These are phyloP conservation scores for Nomada ruficornis DNA, from an alignment of 2,888 invertebrate genomes.

Conservation along the genomic window DNA sequence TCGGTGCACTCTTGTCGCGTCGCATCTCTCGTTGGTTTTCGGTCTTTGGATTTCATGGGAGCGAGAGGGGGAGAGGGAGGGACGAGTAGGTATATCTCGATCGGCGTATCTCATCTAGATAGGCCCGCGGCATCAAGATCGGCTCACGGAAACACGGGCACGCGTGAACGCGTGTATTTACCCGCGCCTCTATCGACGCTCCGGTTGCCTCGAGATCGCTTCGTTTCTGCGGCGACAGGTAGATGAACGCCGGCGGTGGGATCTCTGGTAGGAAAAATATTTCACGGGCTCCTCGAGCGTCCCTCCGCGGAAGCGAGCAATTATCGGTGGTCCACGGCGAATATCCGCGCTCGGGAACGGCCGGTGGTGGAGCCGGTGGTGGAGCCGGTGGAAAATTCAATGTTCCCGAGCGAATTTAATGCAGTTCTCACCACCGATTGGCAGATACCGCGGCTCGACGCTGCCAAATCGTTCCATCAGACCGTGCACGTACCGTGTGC, in stretches of 20 bases:
- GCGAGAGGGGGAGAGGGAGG: too few species aligned
- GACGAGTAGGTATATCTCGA: slow-evolving; percentile 77
- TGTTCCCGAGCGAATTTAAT: slow-evolving; percentile 67
- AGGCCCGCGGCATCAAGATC: slow-evolving; percentile 81
- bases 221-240: too few species aligned
- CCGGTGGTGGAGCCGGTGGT: slow-evolving; percentile 43
- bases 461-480: slow-evolving; percentile 70
- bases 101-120: slow-evolving; percentile 83
- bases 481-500: slow-evolving; percentile 45
- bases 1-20: slow-evolving; percentile 62
- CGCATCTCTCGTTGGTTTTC: slow-evolving; percentile 79
- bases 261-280: too few species aligned
- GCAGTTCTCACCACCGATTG: slow-evolving; percentile 70
- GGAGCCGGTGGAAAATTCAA: slow-evolving; percentile 69
- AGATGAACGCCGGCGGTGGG: too few species aligned
- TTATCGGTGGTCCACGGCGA: background rate
- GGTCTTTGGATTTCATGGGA: slow-evolving; percentile 78
- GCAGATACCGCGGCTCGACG: slow-evolving; percentile 67
- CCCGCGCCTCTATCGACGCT: slow-evolving; percentile 8
- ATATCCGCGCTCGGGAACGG: slow-evolving; percentile 16
- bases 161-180: slow-evolving; percentile 27
- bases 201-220: background rate
- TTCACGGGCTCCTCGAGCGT: too few species aligned
- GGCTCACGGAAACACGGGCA: slow-evolving; percentile 67
- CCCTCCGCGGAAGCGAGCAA: background rate